Evolutionary conservation across 2,888 invertebrate species (phyloP).

Genomic region (Dynastes tityus): DNA sequence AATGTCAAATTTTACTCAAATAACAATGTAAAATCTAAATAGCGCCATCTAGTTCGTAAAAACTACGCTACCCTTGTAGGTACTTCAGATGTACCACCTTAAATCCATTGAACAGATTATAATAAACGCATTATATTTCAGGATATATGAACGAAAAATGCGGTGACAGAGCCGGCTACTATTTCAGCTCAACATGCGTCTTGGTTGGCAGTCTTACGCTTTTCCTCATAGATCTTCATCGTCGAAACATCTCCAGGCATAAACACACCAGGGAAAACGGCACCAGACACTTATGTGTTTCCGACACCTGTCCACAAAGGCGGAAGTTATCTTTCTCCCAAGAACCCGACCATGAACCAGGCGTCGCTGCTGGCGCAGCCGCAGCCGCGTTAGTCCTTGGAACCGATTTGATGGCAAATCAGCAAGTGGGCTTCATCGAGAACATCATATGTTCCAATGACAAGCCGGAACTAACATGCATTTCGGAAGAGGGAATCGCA

Average conservation of each 20-base stretch:
- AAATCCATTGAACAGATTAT: not conserved
- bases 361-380: conserved; percentile 71
- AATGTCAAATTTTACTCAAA: too few relatives aligned
- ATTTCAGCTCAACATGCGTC: conserved; percentile 86
- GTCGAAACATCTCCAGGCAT: conserved; percentile 79
- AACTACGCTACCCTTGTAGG: too few relatives aligned
- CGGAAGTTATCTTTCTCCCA: conserved; percentile 75
- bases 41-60: too few relatives aligned
- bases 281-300: conserved; percentile 73
- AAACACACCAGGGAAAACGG: conserved; percentile 79
- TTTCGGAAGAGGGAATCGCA: conserved; percentile 88
- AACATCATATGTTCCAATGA: conserved; percentile 72
- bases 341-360: conserved; percentile 74
- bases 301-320: conserved; percentile 74
- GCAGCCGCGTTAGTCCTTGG: conserved; percentile 74
- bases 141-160: conserved; percentile 87
- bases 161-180: conserved; percentile 86
- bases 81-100: too few relatives aligned
- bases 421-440: conserved; percentile 69
- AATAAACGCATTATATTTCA: conserved; percentile 65
- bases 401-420: conserved; percentile 69
- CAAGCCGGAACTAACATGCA: conserved; percentile 86
- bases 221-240: conserved; percentile 87
- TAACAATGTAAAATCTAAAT: too few relatives aligned
- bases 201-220: conserved; percentile 83